Evolutionary conservation across 2,888 invertebrate genomes (phyloP), one percentile per base, ranked within the genome.

Genomic region (Unio pictorum): DNA sequence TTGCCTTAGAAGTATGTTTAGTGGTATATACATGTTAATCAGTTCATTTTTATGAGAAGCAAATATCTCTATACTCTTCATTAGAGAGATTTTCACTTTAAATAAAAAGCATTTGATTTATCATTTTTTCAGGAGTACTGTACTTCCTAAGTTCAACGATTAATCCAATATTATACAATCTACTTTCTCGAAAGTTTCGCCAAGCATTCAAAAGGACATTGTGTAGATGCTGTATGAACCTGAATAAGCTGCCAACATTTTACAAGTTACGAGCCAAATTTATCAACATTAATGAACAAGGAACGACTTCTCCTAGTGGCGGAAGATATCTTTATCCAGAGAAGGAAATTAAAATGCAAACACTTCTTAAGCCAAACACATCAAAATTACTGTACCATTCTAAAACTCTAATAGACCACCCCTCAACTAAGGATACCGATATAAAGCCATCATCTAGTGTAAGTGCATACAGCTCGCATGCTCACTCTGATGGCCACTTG

Each of bases 141-240:
- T 98, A 97, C 91, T 98, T 96, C 91, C 90, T 97, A 83, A 97
- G 97, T 15, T 96, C 97, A 11, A 96, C 96, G 82, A 94, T 98
- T 86, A 98, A 98, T 90, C 98, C 98, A 0, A 93, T 97, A 78
- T 93, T 97, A 59, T 98, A 98, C 91, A 95, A 97, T 90, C 94
- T 97, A 67, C 95, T 98, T 95, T 97, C 96, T 18, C 94, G 95
- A 90, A 96, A 97, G 89, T 98, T 97, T 89, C 93, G 97, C 54
- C 94, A 95, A 79, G 97, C 97, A 62, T 97, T 97, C 91, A 95
- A 95, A 94, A 96, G 90, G 67, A 91, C 91, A 11, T 80, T 90
- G 61, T 89, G 87, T 66, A 81, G 87, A 61, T 85, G 87, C 64
- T 86, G 82, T 69, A 64, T 78, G 17, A 74, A 81, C 61, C 69